A percentile compares a stretch with the other conserved stretches of the same genome.
phyloP scores from a whole-genome alignment of 2,797 vertebrate genomes.

The Austrolebias charrua region DNA sequence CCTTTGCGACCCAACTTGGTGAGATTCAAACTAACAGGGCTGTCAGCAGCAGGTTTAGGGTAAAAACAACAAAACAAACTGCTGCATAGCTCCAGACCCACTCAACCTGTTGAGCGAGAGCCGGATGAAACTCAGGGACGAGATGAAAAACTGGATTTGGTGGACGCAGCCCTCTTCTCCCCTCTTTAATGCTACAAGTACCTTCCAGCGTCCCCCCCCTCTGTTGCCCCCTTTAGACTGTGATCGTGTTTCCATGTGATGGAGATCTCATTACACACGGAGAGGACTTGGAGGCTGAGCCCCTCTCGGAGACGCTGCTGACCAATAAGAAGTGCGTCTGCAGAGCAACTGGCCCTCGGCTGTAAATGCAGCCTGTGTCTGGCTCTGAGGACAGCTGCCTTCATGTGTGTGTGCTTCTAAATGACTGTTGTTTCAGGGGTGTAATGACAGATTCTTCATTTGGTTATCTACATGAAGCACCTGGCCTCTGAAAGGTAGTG shows the following conservation, averaged over 20 bases:
- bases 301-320: constrained; percentile 57
- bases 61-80: constrained; percentile 40
- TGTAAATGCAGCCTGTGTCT: constrained; percentile 70
- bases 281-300: constrained; percentile 74
- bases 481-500: constrained; percentile 49
- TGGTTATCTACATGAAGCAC: constrained; percentile 66
- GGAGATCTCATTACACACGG: constrained; percentile 81
- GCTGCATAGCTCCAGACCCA: constrained; percentile 43
- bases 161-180: constrained; percentile 21
- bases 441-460: constrained; percentile 61
- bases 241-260: constrained; percentile 78
- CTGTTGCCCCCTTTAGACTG: constrained; percentile 49
- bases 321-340: constrained; percentile 66
- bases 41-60: constrained; percentile 39
- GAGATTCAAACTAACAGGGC: constrained; percentile 28
- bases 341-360: constrained; percentile 70
- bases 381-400: constrained; percentile 72
- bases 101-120: constrained; percentile 65
- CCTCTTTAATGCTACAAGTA: constrained; percentile 41
- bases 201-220: constrained; percentile 39
- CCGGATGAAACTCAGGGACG: constrained; percentile 30
- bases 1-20: constrained; percentile 1
- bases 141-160: constrained; percentile 47
- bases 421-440: constrained; percentile 70
- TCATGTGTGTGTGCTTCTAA: constrained; percentile 45